phyloP scores from a whole-genome alignment of 2,797 vertebrate species.

The Amblyopsis hoosieri region DNA sequence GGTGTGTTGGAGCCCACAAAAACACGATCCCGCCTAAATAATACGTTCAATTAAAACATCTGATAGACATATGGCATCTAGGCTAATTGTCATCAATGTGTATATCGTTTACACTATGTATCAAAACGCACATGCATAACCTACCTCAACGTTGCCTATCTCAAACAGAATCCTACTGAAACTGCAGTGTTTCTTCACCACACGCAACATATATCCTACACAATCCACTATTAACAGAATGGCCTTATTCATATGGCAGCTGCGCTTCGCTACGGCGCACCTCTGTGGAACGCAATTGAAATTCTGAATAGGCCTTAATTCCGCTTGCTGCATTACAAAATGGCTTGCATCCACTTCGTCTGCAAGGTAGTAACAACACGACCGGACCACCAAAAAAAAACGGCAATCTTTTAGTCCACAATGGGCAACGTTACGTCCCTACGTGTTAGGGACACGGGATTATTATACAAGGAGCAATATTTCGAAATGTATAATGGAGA shows the following conservation, averaged over 20 bases:
- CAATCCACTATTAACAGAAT: conserved; percentile 65
- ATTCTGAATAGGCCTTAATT: conserved; percentile 80
- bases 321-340: conserved; percentile 81
- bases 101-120: too few species aligned
- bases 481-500: too few species aligned
- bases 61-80: too few species aligned
- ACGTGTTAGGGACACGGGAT: too few species aligned
- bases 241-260: conserved; percentile 79
- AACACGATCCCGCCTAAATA: conserved; percentile 4
- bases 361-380: conserved; percentile 64
- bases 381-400: conserved; percentile 59
- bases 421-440: too few species aligned
- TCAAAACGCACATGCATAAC: not conserved
- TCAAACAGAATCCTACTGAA: not conserved
- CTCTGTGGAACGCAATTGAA: conserved; percentile 76
- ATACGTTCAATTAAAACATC: not conserved
- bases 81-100: too few species aligned
- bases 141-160: conserved; percentile 8
- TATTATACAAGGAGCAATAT: too few species aligned
- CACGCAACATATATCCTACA: conserved; percentile 42
- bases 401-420: conserved; percentile 6
- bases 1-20: not conserved
- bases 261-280: conserved; percentile 76
- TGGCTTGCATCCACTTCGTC: conserved; percentile 70
- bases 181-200: not conserved